Conservation (phyloP, 1,140 invertebrate genomes). For the Euborellia annulipes region DNA sequence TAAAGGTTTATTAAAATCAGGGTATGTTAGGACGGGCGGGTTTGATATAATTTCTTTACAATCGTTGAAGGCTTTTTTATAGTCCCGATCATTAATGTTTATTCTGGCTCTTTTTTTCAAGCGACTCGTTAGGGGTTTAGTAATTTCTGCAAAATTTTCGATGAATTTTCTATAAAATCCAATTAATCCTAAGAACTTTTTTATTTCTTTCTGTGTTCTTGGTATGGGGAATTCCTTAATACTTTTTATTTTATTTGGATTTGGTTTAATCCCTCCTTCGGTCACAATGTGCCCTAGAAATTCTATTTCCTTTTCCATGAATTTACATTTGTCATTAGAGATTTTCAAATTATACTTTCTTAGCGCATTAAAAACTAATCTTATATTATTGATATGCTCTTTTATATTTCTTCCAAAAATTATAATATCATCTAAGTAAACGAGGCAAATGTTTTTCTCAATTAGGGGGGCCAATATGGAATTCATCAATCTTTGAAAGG, state of each 20-base stretch:
- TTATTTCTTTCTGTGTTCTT: conserved; percentile 18
- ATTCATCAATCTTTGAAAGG: conserved; percentile 26
- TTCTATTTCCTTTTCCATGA: conserved; percentile 9
- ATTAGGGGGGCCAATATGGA: conserved; percentile 19
- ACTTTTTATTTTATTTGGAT: conserved; percentile 15
- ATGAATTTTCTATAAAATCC: conserved; percentile 18
- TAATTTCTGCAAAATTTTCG: conserved; percentile 18
- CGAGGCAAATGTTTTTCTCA: conserved; percentile 11
- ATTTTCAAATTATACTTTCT: conserved; percentile 10
- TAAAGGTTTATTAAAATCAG: conserved; percentile 20
- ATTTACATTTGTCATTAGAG: conserved; percentile 15
- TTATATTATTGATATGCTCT: conserved; percentile 7
- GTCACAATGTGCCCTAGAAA: conserved; percentile 15
- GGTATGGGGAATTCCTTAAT: conserved; percentile 19
- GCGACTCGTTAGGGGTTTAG: conserved; percentile 18
- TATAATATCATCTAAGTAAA: conserved; percentile 23
- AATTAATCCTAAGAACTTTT: conserved; percentile 17
- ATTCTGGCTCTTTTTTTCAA: conserved; percentile 16
- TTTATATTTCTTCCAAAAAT: neutral
- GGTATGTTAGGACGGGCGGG: conserved; percentile 15
- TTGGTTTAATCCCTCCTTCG: conserved; percentile 11
- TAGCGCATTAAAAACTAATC: conserved; percentile 11
- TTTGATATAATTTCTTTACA: conserved; percentile 12
- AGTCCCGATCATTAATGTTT: conserved; percentile 9
- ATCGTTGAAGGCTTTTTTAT: conserved; percentile 7